Conservation (phyloP, 2,888 invertebrate species). For the Acrobasis consociella region DNA sequence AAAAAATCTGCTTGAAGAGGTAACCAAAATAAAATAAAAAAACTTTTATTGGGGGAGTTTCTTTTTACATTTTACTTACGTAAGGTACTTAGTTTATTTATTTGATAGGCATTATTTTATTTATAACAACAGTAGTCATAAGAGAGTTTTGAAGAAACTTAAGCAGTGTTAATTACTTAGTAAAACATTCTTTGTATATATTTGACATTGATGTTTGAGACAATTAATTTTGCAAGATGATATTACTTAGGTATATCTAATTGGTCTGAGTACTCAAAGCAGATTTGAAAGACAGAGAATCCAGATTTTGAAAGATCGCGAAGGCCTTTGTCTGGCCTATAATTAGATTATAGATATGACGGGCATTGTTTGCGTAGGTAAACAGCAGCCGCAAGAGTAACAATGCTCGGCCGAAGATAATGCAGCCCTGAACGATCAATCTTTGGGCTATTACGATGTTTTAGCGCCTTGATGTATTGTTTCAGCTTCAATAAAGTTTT, state of each 20-base stretch:
- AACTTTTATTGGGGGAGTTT: too few relatives aligned
- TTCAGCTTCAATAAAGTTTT: slow-evolving; percentile 81
- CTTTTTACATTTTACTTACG: too few relatives aligned
- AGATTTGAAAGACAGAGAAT: too few relatives aligned
- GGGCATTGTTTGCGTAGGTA: slow-evolving; percentile 58
- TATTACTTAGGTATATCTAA: neutral
- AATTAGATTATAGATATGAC: slow-evolving; percentile 59
- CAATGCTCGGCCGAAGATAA: slow-evolving; percentile 58
- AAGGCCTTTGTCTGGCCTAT: slow-evolving; percentile 39
- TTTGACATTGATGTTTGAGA: too few relatives aligned
- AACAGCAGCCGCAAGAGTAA: slow-evolving; percentile 56
- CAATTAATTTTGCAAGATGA: neutral
- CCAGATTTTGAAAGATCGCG: slow-evolving; percentile 10
- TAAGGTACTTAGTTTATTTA: too few relatives aligned
- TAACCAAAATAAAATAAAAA: too few relatives aligned
- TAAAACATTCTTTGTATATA: too few relatives aligned
- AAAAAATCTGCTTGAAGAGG: too few relatives aligned
- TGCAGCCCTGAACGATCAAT: slow-evolving; percentile 74
- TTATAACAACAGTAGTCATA: too few relatives aligned
- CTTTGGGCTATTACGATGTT: slow-evolving; percentile 79
- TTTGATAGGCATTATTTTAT: too few relatives aligned
- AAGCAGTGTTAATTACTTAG: too few relatives aligned
- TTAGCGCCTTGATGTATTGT: slow-evolving; percentile 81
- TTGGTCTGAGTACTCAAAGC: neutral
- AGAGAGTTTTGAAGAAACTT: too few relatives aligned